phyloP scores from a whole-genome alignment of 2,113 vertebrate genomes.

The Brevimyrus niger region DNA sequence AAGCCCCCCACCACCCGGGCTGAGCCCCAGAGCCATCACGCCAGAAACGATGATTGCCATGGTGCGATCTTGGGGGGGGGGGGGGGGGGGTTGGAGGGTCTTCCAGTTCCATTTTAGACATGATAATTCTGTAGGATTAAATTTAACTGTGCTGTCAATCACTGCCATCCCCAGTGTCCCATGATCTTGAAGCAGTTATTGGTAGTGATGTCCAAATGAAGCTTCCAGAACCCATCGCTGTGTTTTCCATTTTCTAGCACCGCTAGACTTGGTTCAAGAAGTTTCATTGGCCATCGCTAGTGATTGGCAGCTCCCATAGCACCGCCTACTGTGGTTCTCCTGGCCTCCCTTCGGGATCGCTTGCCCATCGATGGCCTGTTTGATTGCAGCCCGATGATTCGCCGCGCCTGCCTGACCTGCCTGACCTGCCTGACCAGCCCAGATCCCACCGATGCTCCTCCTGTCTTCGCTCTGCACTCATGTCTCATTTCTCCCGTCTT shows the following conservation, averaged over 20 bases:
- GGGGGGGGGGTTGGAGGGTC: neutral
- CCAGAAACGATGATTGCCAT: constrained; percentile 50
- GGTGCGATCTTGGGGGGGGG: neutral
- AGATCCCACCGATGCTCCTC: neutral
- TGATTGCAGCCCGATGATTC: neutral
- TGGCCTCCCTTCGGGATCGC: neutral
- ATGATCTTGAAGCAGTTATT: neutral
- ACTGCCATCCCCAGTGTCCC: neutral
- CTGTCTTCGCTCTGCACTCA: neutral
- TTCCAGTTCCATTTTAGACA: neutral
- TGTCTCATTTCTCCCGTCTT: neutral
- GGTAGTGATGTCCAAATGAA: neutral
- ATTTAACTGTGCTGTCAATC: neutral
- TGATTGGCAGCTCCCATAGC: neutral
- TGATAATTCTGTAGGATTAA: neutral
- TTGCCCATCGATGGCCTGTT: neutral
- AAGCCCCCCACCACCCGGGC: constrained; percentile 42
- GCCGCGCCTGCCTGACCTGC: neutral
- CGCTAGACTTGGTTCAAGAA: neutral
- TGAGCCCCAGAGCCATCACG: constrained; percentile 42
- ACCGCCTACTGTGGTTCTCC: neutral
- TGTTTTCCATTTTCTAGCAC: neutral
- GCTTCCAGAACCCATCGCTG: neutral
- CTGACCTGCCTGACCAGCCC: neutral
- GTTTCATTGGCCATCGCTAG: neutral